A percentile compares a stretch with the other conserved stretches of the same genome.
Evolutionary conservation across 2,797 vertebrate species (phyloP).

Genomic region (Pseudochromis fuscus): DNA sequence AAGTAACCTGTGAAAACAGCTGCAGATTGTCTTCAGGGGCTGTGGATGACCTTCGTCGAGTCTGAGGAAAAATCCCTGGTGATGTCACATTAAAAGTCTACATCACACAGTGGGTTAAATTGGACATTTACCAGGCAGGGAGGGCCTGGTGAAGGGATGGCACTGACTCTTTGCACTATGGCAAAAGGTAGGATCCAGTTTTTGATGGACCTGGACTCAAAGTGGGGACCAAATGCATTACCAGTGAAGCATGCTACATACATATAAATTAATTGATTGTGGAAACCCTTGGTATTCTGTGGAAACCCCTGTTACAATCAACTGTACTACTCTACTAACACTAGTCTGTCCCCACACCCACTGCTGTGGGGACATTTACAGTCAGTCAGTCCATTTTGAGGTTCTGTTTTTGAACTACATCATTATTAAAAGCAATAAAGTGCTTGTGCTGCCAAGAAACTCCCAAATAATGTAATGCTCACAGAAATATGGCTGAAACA

Average conservation of each 20-base stretch:
- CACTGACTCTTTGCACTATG: too few relatives aligned
- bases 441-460: neutral
- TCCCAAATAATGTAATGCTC: neutral
- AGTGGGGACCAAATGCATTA: too few relatives aligned
- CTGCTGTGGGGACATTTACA: neutral
- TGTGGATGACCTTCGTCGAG: neutral
- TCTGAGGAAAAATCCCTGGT: neutral
- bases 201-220: too few relatives aligned
- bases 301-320: neutral
- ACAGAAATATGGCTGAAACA: too few relatives aligned
- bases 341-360: neutral
- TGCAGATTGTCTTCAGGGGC: neutral
- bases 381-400: neutral
- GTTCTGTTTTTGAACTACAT: neutral
- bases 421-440: neutral
- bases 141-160: too few relatives aligned
- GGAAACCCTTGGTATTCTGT: neutral
- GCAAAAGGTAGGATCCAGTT: too few relatives aligned
- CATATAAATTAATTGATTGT: too few relatives aligned
- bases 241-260: too few relatives aligned
- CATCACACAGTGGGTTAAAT: neutral
- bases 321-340: neutral
- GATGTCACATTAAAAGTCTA: neutral
- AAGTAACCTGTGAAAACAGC: slow-evolving; percentile 1
- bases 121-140: too few relatives aligned